phyloP scores from a whole-genome alignment of 2,797 vertebrate species.

The Phataginus tricuspis region DNA sequence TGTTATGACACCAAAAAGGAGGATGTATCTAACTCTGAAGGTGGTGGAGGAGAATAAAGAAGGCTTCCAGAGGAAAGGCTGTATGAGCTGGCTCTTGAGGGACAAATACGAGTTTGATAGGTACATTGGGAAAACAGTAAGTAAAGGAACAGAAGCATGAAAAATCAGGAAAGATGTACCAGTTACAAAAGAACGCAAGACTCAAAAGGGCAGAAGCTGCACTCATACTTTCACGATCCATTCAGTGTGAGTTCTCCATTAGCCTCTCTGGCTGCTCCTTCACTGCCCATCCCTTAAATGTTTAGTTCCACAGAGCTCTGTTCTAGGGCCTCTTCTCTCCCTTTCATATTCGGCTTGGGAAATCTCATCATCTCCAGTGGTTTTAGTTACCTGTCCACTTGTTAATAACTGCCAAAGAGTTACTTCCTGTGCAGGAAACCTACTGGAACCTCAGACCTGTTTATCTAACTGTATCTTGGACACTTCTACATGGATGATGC shows the following conservation, averaged over 20 bases:
- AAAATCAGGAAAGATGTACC: constrained; percentile 37
- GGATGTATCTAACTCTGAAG: constrained; percentile 26
- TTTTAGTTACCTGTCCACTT: neutral
- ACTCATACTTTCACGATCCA: neutral
- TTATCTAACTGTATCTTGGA: neutral
- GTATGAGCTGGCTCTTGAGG: neutral
- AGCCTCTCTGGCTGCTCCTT: neutral
- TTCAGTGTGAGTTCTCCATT: neutral
- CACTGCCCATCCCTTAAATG: constrained; percentile 10
- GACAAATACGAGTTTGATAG: neutral
- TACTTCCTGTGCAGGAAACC: neutral
- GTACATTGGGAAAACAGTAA: constrained; percentile 26
- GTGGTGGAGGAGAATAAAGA: constrained; percentile 8
- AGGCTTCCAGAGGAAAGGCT: constrained; percentile 16
- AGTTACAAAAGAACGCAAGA: neutral
- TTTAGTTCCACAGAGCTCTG: constrained; percentile 1
- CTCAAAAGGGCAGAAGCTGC: neutral
- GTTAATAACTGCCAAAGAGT: neutral
- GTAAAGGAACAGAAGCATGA: constrained; percentile 42
- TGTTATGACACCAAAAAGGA: neutral
- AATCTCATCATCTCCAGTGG: constrained; percentile 38
- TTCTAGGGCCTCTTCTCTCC: constrained; percentile 7
- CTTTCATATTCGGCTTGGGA: neutral
- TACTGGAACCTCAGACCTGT: neutral
- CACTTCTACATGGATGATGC: neutral